Evolutionary conservation across 2,113 vertebrate species (phyloP).

Genomic region (Lepisosteus oculatus): DNA sequence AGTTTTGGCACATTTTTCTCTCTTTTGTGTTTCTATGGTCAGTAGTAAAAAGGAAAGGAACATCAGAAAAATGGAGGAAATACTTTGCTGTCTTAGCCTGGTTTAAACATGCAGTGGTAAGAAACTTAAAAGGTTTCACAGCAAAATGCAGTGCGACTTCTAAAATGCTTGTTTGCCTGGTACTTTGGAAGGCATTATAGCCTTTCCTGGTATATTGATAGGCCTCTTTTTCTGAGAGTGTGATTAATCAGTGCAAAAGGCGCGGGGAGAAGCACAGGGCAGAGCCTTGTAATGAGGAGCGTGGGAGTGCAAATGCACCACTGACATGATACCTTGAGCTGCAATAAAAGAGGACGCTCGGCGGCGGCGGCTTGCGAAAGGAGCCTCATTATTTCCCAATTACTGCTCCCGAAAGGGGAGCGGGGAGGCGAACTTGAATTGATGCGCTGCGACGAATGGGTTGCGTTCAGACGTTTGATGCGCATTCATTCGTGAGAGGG

Average conservation of each 20-base stretch:
- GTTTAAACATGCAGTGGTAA: too few relatives aligned
- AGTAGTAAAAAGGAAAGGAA: too few relatives aligned
- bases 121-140: too few relatives aligned
- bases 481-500: not conserved
- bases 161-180: too few relatives aligned
- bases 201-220: not conserved
- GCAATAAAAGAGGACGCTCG: not conserved
- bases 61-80: too few relatives aligned
- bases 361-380: not conserved
- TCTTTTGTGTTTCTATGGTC: too few relatives aligned
- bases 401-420: slow-evolving; percentile 1
- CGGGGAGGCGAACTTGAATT: not conserved
- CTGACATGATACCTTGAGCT: not conserved
- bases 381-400: slow-evolving; percentile 14
- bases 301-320: not conserved
- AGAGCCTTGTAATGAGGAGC: not conserved
- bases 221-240: not conserved
- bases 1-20: too few relatives aligned
- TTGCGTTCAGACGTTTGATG: not conserved
- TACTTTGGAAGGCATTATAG: too few relatives aligned
- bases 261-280: not conserved
- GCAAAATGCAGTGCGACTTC: too few relatives aligned
- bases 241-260: slow-evolving; percentile 2
- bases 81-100: too few relatives aligned
- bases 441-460: not conserved